Percentiles rank a stretch among this genome's conserved stretches.
Conservation (phyloP, 1,140 invertebrate species). For the Bombus breviceps region DNA sequence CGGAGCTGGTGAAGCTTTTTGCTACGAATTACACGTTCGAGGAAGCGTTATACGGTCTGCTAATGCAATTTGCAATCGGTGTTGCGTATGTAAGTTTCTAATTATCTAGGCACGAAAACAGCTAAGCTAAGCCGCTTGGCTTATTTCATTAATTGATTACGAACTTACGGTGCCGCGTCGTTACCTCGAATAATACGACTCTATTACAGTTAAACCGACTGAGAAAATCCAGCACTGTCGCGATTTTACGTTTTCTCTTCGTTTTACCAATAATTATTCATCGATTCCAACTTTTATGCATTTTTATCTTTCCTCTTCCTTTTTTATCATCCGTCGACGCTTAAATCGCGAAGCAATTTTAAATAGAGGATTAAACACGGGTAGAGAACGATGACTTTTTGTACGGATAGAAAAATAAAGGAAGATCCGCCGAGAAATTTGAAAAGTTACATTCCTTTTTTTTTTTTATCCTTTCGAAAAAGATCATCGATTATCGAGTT, state of each 20-base stretch:
- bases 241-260: background rate
- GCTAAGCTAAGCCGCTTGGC: conserved; percentile 13
- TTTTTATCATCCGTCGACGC: too few species aligned
- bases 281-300: background rate
- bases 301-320: background rate
- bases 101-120: conserved; percentile 30
- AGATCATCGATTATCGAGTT: background rate
- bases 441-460: background rate
- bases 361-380: too few species aligned
- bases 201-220: background rate
- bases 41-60: background rate
- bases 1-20: background rate
- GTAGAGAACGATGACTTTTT: too few species aligned
- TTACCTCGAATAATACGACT: background rate
- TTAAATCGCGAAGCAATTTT: too few species aligned
- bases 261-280: background rate
- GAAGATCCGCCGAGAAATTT: background rate
- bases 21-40: background rate
- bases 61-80: conserved; percentile 11
- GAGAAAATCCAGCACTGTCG: background rate
- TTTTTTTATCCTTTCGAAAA: too few species aligned
- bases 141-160: conserved; percentile 38
- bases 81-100: conserved; percentile 24
- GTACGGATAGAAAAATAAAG: too few species aligned
- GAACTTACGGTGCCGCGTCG: background rate